Evolutionary conservation across 2,113 vertebrate species (phyloP).

Genomic region (Panthera leo): DNA sequence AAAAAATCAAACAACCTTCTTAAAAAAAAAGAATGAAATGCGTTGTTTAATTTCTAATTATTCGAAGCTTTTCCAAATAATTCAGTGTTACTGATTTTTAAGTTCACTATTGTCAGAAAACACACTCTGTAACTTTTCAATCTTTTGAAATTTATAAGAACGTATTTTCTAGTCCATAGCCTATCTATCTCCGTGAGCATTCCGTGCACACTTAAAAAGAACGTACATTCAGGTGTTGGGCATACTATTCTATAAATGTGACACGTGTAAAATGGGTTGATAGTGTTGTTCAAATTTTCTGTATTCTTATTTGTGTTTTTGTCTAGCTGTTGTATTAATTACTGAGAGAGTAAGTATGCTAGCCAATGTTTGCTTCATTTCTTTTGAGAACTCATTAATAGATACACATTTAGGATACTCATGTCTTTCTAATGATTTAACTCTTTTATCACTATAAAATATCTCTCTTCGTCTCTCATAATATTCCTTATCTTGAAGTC

Average conservation of each 20-base stretch:
- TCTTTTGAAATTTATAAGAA: conserved; percentile 20
- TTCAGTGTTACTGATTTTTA: conserved; percentile 31
- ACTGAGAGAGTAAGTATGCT: not conserved
- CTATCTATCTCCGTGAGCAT: not conserved
- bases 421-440: conserved; percentile 54
- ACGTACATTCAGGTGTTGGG: not conserved
- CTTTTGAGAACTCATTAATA: conserved; percentile 36
- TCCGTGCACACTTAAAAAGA: not conserved
- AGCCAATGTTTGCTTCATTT: conserved; percentile 18
- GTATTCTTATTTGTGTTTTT: not conserved
- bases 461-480: not conserved
- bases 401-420: not conserved
- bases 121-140: not conserved
- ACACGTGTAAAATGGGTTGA: not conserved
- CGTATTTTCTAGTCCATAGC: not conserved
- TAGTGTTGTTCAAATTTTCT: not conserved
- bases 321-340: not conserved
- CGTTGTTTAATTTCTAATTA: conserved; percentile 27
- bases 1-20: too few species aligned
- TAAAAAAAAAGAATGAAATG: not conserved
- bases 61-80: not conserved
- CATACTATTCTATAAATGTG: not conserved
- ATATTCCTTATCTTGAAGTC: conserved; percentile 44
- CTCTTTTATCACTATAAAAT: conserved; percentile 18
- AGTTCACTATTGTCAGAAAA: not conserved